Percentiles rank a stretch among this genome's conserved stretches.
These are phyloP conservation scores for Leptopilina clavipes DNA, from an alignment of 1,140 invertebrate species.

Conservation along the genomic window DNA sequence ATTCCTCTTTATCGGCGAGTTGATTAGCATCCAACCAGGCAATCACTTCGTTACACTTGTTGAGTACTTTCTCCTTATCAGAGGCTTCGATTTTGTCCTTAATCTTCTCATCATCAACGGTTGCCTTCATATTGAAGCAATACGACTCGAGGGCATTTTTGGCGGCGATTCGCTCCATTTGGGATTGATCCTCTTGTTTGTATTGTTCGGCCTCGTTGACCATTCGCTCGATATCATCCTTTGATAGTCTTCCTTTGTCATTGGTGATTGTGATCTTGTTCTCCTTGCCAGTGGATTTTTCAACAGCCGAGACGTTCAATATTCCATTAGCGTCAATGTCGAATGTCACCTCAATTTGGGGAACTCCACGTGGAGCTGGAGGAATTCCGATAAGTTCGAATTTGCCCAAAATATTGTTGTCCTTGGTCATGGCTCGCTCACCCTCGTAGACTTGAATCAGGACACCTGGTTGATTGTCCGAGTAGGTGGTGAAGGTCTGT, in stretches of 20 bases:
- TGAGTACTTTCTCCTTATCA: constrained; percentile 67
- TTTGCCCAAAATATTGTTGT: constrained; percentile 86
- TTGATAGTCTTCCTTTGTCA: constrained; percentile 86
- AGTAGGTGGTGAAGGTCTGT: constrained; percentile 81
- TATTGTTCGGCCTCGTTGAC: constrained; percentile 80
- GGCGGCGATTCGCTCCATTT: constrained; percentile 79
- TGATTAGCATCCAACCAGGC: constrained; percentile 78
- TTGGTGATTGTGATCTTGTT: constrained; percentile 91
- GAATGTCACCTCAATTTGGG: constrained; percentile 81
- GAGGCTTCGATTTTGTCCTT: constrained; percentile 69
- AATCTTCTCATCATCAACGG: constrained; percentile 69
- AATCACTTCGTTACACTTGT: constrained; percentile 71
- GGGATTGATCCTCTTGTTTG: constrained; percentile 81
- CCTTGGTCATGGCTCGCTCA: constrained; percentile 86
- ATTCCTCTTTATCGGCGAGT: constrained; percentile 85
- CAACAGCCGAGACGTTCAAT: constrained; percentile 77
- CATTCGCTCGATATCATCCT: constrained; percentile 90
- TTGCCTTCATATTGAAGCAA: constrained; percentile 81
- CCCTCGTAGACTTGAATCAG: constrained; percentile 87
- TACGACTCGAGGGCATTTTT: constrained; percentile 82
- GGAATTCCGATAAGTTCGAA: constrained; percentile 88
- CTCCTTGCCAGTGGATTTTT: constrained; percentile 77
- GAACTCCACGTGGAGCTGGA: constrained; percentile 87
- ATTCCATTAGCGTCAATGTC: constrained; percentile 84
- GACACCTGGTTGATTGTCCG: constrained; percentile 83